Evolutionary conservation across 2,113 vertebrate genomes (phyloP), one percentile per base, ranked within the genome.

Genomic region (Psettodes erumei): DNA sequence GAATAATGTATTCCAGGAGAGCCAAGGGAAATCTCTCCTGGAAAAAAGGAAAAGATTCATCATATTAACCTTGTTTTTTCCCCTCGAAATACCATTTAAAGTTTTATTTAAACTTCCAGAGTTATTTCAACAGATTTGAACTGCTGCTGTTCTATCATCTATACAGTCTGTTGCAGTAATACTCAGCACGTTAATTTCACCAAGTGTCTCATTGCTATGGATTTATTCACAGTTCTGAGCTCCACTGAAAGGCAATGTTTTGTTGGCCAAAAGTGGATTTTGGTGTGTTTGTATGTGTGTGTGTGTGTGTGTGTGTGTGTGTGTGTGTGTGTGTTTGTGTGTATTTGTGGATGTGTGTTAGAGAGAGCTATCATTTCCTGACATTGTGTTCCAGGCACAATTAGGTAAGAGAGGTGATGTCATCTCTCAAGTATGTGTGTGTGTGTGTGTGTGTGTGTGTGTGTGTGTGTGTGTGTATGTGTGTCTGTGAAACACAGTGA

Each of bases 211-310:
- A 76, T 86, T 76, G 66, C 35, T 81, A 83, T 83, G 79, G 71
- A 90, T 84, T 81, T 86, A 88, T 90, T 85, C 82, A 76, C 64
- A 45, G 48, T 62, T 72, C 73, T 58, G 66, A 75, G 71, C 48
- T 42, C 11, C 1, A 66, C 71, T 75, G 55, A 80, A 75, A 60
- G 68, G 27, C 37, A 50, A 3, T 19, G 58, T 73, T 86, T 71
- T 77, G 64, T 66, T 63, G 48, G 53, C 48, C 37, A 15, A 11
- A 58, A 42, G 11, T 28, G 33, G 12, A n/a, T 58, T 50, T 33
- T 21, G 0, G 43, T 48, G 61, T 18, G 38, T 48, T 28, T 35
- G 6, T 43, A 61, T 19, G 40, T 50, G 51, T 56, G 70, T 55
- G 37, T 60, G 35, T 70, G 35, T 59, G 70, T 54, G 53, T 28